Evolutionary conservation across 2,797 vertebrate genomes (phyloP), one percentile per base, ranked within the genome.

Genomic region (Emydoidea blandingii): DNA sequence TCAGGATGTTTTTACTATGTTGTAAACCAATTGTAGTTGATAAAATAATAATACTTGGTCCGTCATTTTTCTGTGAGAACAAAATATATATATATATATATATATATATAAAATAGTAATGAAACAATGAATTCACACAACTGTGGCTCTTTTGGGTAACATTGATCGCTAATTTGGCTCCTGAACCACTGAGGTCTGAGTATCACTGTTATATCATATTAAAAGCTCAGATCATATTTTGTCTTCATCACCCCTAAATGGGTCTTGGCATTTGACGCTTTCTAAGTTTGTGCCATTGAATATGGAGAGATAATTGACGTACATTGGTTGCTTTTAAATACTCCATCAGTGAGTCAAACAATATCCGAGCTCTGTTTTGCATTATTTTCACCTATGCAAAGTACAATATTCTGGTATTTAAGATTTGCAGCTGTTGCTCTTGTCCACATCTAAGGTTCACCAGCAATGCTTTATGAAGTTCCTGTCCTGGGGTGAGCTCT

Each of bases 301-400:
- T 94, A 10, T 49, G 44, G n/a, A 27, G 0, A 1, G 23, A 27
- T 78, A 50, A 79, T 2, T 21, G 27, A 83, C 14, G 5, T 52
- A 87, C 41, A n/a, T 86, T 37, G 31, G 27, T 1, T 8, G 0
- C 78, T 91, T 62, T 65, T 95, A 37, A 12, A n/a, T 57, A 31
- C 15, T 50, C 5, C n/a, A 50, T 15, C 25, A 44, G 5, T 57
- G 0, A 62, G 25, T 85, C 31, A 41, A 0, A 41, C 37, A 74
- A 41, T 41, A 37, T 25, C 41, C 3, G 7, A 25, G 23, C 11
- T 76, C 72, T 29, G 21, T 47, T 76, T 85, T 80, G 53, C 41
- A 72, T 80, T 83, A 79, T 85, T 50, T 85, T 88, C 1, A 8
- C 72, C 87, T 57, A 90, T 96, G 34, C 57, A 83, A 31, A 59